Percentiles rank a stretch among this genome's conserved stretches.
Conservation (phyloP, 2,797 vertebrate species). For the Neoniphon sammara region DNA sequence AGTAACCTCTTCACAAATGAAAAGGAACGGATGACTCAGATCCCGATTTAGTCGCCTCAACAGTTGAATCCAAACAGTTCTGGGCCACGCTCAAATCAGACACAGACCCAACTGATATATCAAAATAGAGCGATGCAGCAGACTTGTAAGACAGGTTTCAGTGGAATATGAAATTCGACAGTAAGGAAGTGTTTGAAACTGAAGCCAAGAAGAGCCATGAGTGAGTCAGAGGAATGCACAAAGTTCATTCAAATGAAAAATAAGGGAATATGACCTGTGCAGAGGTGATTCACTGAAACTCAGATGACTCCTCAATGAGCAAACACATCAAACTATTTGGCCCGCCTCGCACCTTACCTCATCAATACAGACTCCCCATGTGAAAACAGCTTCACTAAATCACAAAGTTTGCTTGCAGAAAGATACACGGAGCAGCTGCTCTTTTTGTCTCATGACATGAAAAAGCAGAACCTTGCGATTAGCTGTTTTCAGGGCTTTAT, state of each 20-base stretch:
- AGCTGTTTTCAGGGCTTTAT: constrained; percentile 38
- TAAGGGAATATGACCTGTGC: constrained; percentile 15
- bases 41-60: constrained; percentile 12
- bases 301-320: constrained; percentile 8
- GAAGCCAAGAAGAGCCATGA: constrained; percentile 1
- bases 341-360: background rate
- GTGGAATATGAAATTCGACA: constrained; percentile 3
- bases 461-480: constrained; percentile 40
- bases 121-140: constrained; percentile 12
- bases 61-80: constrained; percentile 6
- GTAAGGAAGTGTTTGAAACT: background rate
- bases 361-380: constrained; percentile 18
- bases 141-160: constrained; percentile 4
- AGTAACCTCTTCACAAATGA: constrained; percentile 45
- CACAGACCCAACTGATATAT: constrained; percentile 16
- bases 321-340: constrained; percentile 25
- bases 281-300: constrained; percentile 13
- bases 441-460: constrained; percentile 25
- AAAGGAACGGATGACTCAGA: constrained; percentile 45
- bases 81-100: background rate
- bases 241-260: constrained; percentile 22
- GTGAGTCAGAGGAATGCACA: background rate
- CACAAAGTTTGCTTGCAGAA: constrained; percentile 27
- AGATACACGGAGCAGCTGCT: background rate
- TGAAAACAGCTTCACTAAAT: constrained; percentile 37